Percentiles rank a stretch among this genome's conserved stretches.
Evolutionary conservation across 2,797 vertebrate species (phyloP).

Genomic region (Pyrocephalus nanus): DNA sequence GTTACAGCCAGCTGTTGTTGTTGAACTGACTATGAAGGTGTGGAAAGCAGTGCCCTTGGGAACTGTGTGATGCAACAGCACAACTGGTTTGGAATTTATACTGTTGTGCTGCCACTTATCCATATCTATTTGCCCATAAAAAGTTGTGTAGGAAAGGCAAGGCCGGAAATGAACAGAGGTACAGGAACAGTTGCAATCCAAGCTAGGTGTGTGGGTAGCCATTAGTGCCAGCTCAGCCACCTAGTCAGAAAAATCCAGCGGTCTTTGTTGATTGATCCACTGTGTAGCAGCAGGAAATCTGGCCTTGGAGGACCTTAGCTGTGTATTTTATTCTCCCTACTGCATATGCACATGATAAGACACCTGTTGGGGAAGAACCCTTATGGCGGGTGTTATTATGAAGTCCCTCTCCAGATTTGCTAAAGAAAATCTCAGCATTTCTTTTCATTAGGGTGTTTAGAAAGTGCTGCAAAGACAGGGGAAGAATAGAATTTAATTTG

Average conservation of each 20-base stretch:
- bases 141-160: background rate
- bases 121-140: background rate
- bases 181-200: background rate
- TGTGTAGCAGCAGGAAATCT: background rate
- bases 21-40: background rate
- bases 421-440: background rate
- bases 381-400: accelerated
- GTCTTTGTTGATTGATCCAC: background rate
- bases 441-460: background rate
- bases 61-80: background rate
- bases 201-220: background rate
- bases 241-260: background rate
- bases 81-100: background rate
- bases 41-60: background rate
- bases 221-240: background rate
- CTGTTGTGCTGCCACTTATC: background rate
- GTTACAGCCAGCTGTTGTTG: background rate
- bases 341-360: background rate
- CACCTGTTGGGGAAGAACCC: background rate
- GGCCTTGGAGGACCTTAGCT: background rate
- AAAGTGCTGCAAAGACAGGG: background rate
- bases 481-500: background rate
- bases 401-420: background rate
- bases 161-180: background rate
- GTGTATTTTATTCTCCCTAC: background rate